These are phyloP conservation scores for Numenius arquata DNA, from an alignment of 2,113 vertebrate species.

Conservation along the genomic window DNA sequence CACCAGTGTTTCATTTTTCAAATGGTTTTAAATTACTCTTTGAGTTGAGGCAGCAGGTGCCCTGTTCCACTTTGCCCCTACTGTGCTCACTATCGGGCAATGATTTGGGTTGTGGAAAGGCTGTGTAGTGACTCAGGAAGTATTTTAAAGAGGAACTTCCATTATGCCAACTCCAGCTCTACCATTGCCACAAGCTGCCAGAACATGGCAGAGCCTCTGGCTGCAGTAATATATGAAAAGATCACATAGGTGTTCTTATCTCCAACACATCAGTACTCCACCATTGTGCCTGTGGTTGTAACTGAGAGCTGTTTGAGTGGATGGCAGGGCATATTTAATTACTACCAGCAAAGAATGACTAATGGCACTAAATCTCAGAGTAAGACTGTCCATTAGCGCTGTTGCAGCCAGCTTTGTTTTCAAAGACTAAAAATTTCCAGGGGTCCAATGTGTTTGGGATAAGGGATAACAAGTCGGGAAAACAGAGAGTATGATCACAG, in stretches of 20 bases:
- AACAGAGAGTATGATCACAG: not conserved
- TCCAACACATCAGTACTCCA: rapidly evolving
- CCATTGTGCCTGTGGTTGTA: rapidly evolving
- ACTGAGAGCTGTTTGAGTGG: not conserved
- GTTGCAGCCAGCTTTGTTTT: not conserved
- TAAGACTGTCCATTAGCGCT: not conserved
- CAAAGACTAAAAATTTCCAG: not conserved
- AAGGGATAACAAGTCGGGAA: not conserved
- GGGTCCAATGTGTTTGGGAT: too few species aligned
- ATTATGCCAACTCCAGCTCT: not conserved
- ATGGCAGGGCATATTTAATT: too few species aligned
- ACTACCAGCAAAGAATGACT: not conserved
- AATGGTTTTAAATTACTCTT: not conserved
- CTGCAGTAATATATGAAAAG: not conserved
- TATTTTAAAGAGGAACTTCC: not conserved
- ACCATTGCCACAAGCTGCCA: not conserved
- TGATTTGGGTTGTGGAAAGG: not conserved
- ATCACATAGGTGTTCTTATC: rapidly evolving
- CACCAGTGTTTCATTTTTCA: not conserved
- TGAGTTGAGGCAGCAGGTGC: not conserved
- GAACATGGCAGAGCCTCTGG: not conserved
- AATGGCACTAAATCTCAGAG: not conserved
- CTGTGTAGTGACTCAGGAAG: not conserved
- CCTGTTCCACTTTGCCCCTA: not conserved
- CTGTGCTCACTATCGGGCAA: not conserved